Base-by-base conservation (phyloP, 2,797 vertebrate genomes). In the Momotus momota region DNA sequence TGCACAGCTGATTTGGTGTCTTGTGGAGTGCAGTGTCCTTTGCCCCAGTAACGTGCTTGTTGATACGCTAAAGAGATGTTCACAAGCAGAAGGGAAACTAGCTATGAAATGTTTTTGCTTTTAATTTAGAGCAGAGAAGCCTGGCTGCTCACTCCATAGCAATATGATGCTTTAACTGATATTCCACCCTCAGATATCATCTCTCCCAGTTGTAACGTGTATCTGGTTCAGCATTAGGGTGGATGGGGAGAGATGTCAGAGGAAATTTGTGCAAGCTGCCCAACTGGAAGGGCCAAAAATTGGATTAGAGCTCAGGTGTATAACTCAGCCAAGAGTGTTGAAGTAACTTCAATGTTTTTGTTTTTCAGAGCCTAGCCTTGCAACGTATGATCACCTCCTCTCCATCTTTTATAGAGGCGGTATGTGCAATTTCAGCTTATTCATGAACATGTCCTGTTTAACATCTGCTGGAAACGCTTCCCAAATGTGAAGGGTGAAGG, bases 341-440 rank as follows among this genome's bases (percentile, higher is more conserved):
- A 49, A 81, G 45, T 97, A 57, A 95, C 71, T 84, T 66, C 17
- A 26, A 0, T 96, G 48, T 23, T 86, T 96, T 88, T 86, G 86
- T 78, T 93, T 97, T 97, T 17, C 91, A 99, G 99, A 97, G 77
- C 99, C 99, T 71, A 99, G 99, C 51, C 97, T 99, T 90, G 99
- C 99, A 22, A 97, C 99, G 1, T 99, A 98, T 8, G 64, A 98
- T 80, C 98, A 99, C 93, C 19, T 99, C 78, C 94, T 99, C 75
- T 66, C 13, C 1, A 46, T 98, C 40, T 98, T 99, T 78, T 98
- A 97, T 95, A 99, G 66, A 97, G 1, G 94, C 18, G 98, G 99
- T 99, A 98, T 0, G 98, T 98, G 81, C 31, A 2, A 14, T 9
- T 0, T 82, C 33, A 3, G 12, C 23, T 27, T 26, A 7, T 43